phyloP scores from a whole-genome alignment of 1,140 invertebrate genomes.

The Pseudomyrmex flavicornis region DNA sequence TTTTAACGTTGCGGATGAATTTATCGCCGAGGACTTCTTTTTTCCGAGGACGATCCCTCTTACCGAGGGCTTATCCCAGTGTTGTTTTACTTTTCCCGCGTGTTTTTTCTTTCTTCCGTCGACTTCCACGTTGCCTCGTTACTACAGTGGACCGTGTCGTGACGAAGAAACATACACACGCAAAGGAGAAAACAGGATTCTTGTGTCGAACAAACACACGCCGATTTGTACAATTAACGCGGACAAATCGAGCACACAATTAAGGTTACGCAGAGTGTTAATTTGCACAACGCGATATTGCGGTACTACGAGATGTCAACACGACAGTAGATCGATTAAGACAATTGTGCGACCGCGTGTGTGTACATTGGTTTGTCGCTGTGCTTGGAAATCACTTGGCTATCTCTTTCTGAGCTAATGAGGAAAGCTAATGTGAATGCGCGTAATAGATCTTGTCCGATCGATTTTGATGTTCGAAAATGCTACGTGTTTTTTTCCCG shows the following conservation, averaged over 20 bases:
- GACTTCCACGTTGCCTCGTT: slow-evolving; percentile 58
- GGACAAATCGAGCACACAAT: background rate
- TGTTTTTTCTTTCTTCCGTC: slow-evolving; percentile 47
- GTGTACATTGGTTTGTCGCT: background rate
- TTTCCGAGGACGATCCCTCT: slow-evolving; percentile 50
- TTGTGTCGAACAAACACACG: slow-evolving; percentile 1
- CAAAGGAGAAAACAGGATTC: background rate
- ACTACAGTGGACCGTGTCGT: background rate
- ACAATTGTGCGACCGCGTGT: background rate
- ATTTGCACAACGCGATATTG: slow-evolving; percentile 19
- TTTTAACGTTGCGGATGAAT: slow-evolving; percentile 34
- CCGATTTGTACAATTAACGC: slow-evolving; percentile 21
- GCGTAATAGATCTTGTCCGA: background rate
- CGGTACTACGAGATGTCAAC: background rate
- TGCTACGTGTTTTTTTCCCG: background rate
- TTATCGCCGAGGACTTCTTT: slow-evolving; percentile 55
- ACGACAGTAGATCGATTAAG: slow-evolving; percentile 16
- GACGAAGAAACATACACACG: background rate
- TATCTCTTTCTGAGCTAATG: background rate
- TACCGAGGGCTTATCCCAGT: slow-evolving; percentile 59
- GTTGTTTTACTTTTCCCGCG: slow-evolving; percentile 66
- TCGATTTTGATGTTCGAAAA: background rate
- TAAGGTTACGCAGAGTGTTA: slow-evolving; percentile 3
- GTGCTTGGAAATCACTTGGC: background rate
- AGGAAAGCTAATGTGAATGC: slow-evolving; percentile 4